These are phyloP conservation scores for Strigops habroptila DNA, from an alignment of 2,113 vertebrate genomes.

Conservation along the genomic window DNA sequence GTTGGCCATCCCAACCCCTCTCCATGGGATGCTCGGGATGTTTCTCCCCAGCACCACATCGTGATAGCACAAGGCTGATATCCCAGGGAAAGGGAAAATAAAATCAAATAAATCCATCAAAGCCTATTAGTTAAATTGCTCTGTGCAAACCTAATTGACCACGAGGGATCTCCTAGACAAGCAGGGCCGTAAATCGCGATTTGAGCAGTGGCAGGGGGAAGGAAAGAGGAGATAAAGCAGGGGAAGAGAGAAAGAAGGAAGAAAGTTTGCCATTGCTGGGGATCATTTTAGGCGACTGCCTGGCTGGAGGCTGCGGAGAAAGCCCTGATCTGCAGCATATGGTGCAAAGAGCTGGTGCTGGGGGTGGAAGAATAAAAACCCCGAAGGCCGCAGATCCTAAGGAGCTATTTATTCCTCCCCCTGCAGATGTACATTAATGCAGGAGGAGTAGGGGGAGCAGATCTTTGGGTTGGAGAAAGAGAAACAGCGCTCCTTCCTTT, in stretches of 20 bases:
- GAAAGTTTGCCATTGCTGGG: neutral
- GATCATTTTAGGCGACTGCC: neutral
- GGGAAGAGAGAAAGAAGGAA: neutral
- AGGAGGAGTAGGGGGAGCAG: constrained; percentile 72
- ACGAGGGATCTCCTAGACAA: neutral
- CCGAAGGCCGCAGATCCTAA: constrained; percentile 62
- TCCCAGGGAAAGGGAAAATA: neutral
- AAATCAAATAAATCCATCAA: constrained; percentile 48
- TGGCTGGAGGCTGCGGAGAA: constrained; percentile 31
- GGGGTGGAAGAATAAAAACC: neutral
- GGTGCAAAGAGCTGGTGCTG: constrained; percentile 45
- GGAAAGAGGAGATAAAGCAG: neutral
- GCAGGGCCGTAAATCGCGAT: constrained; percentile 20
- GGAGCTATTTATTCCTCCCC: constrained; percentile 72
- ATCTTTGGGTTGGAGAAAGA: constrained; percentile 74
- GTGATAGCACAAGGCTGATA: neutral
- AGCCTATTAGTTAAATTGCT: constrained; percentile 37
- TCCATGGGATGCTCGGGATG: rapidly evolving
- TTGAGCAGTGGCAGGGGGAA: neutral
- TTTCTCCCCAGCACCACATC: neutral
- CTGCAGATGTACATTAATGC: constrained; percentile 97
- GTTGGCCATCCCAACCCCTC: neutral
- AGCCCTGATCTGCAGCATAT: constrained; percentile 68
- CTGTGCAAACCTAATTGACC: constrained; percentile 42
- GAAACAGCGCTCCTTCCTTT: constrained; percentile 79